Evolutionary conservation across 2,113 vertebrate species (phyloP).

Genomic region (Cheilinus undulatus): DNA sequence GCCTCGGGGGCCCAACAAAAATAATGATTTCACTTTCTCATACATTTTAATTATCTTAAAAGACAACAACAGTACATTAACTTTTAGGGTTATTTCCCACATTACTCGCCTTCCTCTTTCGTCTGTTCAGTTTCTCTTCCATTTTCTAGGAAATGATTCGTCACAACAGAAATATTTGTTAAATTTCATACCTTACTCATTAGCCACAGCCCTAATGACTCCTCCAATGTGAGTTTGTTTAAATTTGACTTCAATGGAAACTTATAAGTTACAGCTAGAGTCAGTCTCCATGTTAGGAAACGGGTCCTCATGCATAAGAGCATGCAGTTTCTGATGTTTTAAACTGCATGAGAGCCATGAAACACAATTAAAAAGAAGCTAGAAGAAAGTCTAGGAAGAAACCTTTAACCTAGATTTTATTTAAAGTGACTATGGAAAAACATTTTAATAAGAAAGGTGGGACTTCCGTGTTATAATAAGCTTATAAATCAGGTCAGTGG

Average conservation of each 20-base stretch:
- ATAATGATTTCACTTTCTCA: constrained; percentile 65
- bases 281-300: constrained; percentile 20
- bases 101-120: constrained; percentile 25
- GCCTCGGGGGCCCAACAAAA: constrained; percentile 62
- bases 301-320: constrained; percentile 1
- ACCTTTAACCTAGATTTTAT: background rate
- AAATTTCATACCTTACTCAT: constrained; percentile 28
- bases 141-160: constrained; percentile 33
- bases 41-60: constrained; percentile 67
- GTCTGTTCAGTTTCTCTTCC: constrained; percentile 38
- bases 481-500: background rate
- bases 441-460: background rate
- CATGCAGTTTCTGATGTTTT: background rate
- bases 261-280: constrained; percentile 20
- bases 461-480: background rate
- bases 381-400: background rate
- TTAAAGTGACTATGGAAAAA: background rate
- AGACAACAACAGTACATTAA: constrained; percentile 61
- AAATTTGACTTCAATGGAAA: constrained; percentile 49
- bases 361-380: no score
- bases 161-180: constrained; percentile 27
- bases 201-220: constrained; percentile 26
- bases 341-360: constrained; percentile 4
- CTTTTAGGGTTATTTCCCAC: constrained; percentile 67
- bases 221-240: constrained; percentile 30